Conservation (phyloP, 1,140 invertebrate genomes). For the Lamellibrachia luymesi region DNA sequence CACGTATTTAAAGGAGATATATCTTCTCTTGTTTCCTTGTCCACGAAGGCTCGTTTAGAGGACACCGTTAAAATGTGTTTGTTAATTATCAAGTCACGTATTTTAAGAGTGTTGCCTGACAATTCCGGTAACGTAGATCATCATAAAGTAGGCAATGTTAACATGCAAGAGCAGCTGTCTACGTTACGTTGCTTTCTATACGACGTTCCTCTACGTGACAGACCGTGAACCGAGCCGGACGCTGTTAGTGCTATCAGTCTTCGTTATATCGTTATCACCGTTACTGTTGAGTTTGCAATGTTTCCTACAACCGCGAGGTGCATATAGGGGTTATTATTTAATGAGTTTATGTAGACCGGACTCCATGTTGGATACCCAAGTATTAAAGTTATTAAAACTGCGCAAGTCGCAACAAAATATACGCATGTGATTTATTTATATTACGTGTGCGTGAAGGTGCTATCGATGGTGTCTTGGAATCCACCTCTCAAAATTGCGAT, state of each 20-base stretch:
- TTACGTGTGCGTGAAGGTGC: not conserved
- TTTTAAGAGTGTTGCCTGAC: not conserved
- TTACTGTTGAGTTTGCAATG: not conserved
- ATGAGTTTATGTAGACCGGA: not conserved
- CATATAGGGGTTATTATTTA: not conserved
- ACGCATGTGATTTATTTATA: not conserved
- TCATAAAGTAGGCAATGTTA: not conserved
- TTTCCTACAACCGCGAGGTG: not conserved
- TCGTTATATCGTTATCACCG: not conserved
- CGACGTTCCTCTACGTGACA: no score
- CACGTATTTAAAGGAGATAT: not conserved
- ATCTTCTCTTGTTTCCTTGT: not conserved
- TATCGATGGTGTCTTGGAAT: no score
- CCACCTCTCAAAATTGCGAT: no score
- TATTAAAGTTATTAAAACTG: not conserved
- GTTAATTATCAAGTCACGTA: not conserved
- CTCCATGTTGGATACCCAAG: not conserved
- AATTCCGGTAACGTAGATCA: not conserved
- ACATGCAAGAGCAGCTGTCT: not conserved
- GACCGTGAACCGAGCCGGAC: no score
- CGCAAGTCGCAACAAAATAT: not conserved
- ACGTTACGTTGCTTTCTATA: no score
- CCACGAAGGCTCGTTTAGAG: not conserved
- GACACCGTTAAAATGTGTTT: not conserved
- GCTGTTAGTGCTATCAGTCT: not conserved